Evolutionary conservation across 2,797 vertebrate species (phyloP), one percentile per base, ranked within the genome.

Genomic region (Xenentodon cancila): DNA sequence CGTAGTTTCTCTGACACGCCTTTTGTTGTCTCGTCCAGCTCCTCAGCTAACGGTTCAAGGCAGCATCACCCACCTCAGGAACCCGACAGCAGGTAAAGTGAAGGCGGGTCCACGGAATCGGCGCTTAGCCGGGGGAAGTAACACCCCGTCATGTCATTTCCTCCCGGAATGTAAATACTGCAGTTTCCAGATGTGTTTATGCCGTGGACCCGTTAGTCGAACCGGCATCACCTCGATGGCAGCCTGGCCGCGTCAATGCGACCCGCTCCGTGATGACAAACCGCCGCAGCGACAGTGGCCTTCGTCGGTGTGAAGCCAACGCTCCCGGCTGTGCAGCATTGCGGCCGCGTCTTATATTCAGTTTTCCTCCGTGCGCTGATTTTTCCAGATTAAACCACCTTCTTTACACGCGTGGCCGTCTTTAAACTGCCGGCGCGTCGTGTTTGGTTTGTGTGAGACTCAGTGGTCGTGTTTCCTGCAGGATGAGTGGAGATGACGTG

Each of bases 401-500:
- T 18, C 13, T 43, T 48, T 25, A 49, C 4, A 20, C 3, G 19
- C 21, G 45, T 46, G 13, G 19, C 20, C 4, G 18, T 12, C 20
- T 43, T 12, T 4, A 15, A 45, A 45, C 43, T 32, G 7, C 9
- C 12, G 34, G 4, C 3, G 0, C 49, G 30, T 18, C 0, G 54
- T 30, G 65, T 17, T 68, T 18, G 58, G 17, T 46, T 11, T 34
- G 1, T 47, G 45, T 34, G 42, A 58, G 42, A 52, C 21, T 54
- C 16, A 13, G 19, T 7, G 54, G 5, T 5, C 27, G 15, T 68
- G 48, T 79, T 13, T 72, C 66, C 59, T 71, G 57, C 55, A 96
- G 93, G 74, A 99, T 97, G 97, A 97, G 94, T 84, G 93, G 93
- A 47, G 96, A 94, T 66, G 95, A 93, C 37, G 55, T 90, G 3